Evolutionary conservation across 2,797 vertebrate genomes (phyloP).

Genomic region (Acipenser oxyrinchus): DNA sequence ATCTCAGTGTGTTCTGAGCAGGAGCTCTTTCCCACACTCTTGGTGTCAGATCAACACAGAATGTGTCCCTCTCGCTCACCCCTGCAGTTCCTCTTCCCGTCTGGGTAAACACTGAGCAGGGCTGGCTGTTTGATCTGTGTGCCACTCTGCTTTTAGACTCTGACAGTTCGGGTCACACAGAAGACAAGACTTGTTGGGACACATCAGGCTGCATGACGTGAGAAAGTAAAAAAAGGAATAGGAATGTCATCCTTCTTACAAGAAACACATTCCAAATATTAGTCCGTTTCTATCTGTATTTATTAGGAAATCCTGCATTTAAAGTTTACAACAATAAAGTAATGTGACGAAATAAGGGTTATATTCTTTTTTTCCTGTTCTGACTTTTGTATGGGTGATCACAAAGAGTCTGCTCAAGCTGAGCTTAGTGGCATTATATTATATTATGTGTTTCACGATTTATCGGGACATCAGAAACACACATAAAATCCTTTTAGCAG

Average conservation of each 20-base stretch:
- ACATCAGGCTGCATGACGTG: slow-evolving; percentile 31
- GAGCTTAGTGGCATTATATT: too few species aligned
- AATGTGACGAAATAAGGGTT: too few species aligned
- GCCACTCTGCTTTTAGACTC: slow-evolving; percentile 46
- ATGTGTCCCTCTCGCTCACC: slow-evolving; percentile 34
- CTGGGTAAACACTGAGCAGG: slow-evolving; percentile 48
- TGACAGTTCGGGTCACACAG: slow-evolving; percentile 46
- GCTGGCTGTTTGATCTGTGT: slow-evolving; percentile 47
- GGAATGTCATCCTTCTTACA: slow-evolving; percentile 22
- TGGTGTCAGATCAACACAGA: slow-evolving; percentile 29
- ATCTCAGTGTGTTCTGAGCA: not conserved
- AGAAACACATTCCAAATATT: slow-evolving; percentile 3
- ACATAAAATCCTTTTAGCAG: too few species aligned
- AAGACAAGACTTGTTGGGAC: slow-evolving; percentile 50
- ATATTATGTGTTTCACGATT: too few species aligned
- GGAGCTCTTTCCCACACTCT: slow-evolving; percentile 24
- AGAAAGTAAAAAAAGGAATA: slow-evolving; percentile 39
- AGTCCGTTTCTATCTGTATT: too few species aligned
- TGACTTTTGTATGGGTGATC: too few species aligned
- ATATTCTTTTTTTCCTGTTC: too few species aligned
- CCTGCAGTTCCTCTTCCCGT: slow-evolving; percentile 37
- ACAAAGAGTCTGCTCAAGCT: too few species aligned
- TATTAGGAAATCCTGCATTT: too few species aligned
- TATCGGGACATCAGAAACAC: too few species aligned
- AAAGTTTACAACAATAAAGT: too few species aligned